Percentiles rank a stretch among this genome's conserved stretches.
phyloP scores from a whole-genome alignment of 2,113 vertebrate species.

The Haemorhous mexicanus region DNA sequence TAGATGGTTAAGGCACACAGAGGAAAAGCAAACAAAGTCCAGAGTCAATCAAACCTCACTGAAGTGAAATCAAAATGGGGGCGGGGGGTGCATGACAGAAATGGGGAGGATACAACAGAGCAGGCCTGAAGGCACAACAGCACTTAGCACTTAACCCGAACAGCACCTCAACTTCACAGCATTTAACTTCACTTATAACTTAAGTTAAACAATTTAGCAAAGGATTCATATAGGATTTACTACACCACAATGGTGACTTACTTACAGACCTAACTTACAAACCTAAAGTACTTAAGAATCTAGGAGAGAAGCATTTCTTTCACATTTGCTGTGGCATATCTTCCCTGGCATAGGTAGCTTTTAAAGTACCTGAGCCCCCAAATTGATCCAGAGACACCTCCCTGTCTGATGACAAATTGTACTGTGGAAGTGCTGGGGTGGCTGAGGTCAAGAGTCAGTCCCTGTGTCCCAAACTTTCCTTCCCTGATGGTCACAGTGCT shows the following conservation, averaged over 20 bases:
- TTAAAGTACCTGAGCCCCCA: background rate
- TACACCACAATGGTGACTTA: background rate
- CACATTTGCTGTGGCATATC: background rate
- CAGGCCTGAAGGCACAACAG: background rate
- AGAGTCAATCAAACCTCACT: background rate
- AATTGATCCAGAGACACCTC: background rate
- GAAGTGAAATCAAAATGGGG: background rate
- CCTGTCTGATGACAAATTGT: background rate
- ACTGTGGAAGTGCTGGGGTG: background rate
- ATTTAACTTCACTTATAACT: background rate
- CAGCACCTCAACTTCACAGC: background rate
- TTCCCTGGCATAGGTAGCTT: background rate
- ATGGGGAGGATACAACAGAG: background rate
- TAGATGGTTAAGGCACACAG: background rate
- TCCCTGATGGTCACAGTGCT: rapidly evolving
- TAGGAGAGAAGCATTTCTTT: background rate
- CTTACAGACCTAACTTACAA: background rate
- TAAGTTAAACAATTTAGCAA: background rate
- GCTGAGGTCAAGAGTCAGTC: background rate
- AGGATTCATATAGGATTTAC: background rate
- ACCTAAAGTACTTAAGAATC: background rate
- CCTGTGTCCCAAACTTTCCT: background rate
- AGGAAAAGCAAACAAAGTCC: background rate
- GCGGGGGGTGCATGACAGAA: background rate
- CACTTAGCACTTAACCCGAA: background rate